Conservation (phyloP, 2,797 vertebrate species). For the Dryobates pubescens region DNA sequence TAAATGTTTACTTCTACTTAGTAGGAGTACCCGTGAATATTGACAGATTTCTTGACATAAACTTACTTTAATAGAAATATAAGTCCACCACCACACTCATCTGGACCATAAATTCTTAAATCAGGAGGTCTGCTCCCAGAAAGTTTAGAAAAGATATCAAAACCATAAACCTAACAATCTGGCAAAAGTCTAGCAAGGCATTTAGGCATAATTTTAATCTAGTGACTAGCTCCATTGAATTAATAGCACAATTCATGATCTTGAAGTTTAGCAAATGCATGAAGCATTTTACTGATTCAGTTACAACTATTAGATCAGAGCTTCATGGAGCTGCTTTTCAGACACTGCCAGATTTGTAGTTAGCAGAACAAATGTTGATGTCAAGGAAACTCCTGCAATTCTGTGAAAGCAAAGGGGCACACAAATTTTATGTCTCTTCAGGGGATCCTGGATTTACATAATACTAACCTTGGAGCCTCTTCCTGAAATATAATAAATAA, state of each 20-base stretch:
- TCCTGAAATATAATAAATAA: constrained; percentile 9
- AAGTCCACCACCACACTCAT: not conserved
- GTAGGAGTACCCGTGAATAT: not conserved
- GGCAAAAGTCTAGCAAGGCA: not conserved
- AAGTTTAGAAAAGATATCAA: not conserved
- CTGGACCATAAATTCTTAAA: not conserved
- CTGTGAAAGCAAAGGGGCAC: not conserved
- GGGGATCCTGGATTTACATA: not conserved
- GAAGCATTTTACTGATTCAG: not conserved
- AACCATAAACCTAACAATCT: not conserved
- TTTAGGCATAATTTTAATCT: not conserved
- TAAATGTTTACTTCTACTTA: not conserved
- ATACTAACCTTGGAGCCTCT: not conserved
- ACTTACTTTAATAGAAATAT: not conserved
- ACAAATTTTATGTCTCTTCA: not conserved
- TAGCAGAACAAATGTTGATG: not conserved
- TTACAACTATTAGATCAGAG: not conserved
- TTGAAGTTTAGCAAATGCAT: not conserved
- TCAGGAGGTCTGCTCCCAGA: not conserved
- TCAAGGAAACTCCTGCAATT: not conserved
- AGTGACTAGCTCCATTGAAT: not conserved
- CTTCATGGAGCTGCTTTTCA: not conserved
- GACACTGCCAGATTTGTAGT: not conserved
- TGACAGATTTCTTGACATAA: not conserved
- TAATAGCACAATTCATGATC: not conserved